phyloP scores from a whole-genome alignment of 2,113 vertebrate genomes.

The Cottus gobio region DNA sequence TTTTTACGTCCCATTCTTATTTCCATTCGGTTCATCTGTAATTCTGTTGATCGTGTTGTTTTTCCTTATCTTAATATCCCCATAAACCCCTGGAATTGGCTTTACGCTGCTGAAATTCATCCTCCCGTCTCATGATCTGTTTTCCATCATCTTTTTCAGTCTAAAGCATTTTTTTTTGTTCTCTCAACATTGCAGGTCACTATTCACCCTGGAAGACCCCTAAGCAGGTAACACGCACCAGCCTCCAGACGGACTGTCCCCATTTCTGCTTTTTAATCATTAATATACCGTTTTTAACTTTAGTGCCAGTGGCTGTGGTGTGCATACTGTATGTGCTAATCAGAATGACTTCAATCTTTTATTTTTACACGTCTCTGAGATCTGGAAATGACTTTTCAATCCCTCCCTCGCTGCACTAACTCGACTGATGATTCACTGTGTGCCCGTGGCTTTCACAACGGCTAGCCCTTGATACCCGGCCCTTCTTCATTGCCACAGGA shows the following conservation, averaged over 20 bases:
- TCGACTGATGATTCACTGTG: slow-evolving; percentile 26
- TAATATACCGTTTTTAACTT: slow-evolving; percentile 7
- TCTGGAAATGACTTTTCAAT: background rate
- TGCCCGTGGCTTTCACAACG: slow-evolving; percentile 12
- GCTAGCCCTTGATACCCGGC: slow-evolving; percentile 8
- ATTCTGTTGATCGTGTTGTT: slow-evolving; percentile 6
- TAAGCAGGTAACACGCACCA: slow-evolving; percentile 92
- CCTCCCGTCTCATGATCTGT: slow-evolving; percentile 19
- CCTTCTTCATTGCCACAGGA: slow-evolving; percentile 28
- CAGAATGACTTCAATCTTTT: slow-evolving; percentile 16
- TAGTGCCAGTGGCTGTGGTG: slow-evolving; percentile 32
- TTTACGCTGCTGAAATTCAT: background rate
- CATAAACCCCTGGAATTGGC: background rate
- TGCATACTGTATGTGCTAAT: slow-evolving; percentile 27
- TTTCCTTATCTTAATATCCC: slow-evolving; percentile 1
- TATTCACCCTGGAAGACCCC: slow-evolving; percentile 99
- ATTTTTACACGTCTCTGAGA: background rate
- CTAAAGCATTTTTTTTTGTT: slow-evolving; percentile 79
- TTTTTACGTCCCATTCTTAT: slow-evolving; percentile 4
- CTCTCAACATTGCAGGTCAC: slow-evolving; percentile 94
- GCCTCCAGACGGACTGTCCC: slow-evolving; percentile 61
- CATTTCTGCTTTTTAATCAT: slow-evolving; percentile 45
- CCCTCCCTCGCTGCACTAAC: slow-evolving; percentile 40
- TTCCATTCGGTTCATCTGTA: slow-evolving; percentile 25
- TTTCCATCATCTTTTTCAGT: slow-evolving; percentile 49